A percentile compares a stretch with the other conserved stretches of the same genome.
These are phyloP conservation scores for Danio aesculapii DNA, from an alignment of 2,797 vertebrate species.

Conservation along the genomic window DNA sequence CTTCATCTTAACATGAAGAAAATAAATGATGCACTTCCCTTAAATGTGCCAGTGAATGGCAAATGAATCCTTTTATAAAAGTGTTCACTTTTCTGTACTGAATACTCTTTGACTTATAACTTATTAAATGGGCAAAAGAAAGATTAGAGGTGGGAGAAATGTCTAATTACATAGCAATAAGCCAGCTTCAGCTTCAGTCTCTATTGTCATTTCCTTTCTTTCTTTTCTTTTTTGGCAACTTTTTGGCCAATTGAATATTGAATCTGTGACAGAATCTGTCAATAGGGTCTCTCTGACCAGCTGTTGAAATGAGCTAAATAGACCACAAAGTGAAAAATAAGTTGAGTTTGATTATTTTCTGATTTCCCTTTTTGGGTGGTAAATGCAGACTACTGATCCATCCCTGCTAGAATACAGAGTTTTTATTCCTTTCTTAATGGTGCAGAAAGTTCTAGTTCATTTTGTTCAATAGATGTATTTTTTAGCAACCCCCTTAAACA, in stretches of 20 bases:
- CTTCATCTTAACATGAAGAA: background rate
- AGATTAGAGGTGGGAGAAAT: background rate
- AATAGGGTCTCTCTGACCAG: too few species aligned
- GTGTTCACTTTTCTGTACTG: background rate
- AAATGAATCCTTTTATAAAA: conserved; percentile 4
- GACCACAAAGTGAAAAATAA: too few species aligned
- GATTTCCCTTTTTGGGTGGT: background rate
- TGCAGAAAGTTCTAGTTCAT: too few species aligned
- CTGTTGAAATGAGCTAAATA: too few species aligned
- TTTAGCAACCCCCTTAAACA: too few species aligned
- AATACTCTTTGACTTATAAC: background rate
- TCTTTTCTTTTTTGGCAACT: background rate
- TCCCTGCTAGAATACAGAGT: too few species aligned
- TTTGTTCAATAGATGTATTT: too few species aligned
- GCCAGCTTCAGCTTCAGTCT: background rate
- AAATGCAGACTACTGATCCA: background rate
- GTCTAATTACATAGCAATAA: background rate
- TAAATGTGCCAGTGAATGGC: background rate
- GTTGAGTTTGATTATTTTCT: background rate
- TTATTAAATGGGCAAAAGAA: background rate
- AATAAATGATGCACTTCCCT: background rate
- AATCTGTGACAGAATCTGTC: too few species aligned
- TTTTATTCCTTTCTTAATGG: too few species aligned
- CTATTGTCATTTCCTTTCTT: background rate
- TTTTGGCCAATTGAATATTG: background rate